phyloP scores from a whole-genome alignment of 2,888 invertebrate species.

The Synanthedon myopaeformis region DNA sequence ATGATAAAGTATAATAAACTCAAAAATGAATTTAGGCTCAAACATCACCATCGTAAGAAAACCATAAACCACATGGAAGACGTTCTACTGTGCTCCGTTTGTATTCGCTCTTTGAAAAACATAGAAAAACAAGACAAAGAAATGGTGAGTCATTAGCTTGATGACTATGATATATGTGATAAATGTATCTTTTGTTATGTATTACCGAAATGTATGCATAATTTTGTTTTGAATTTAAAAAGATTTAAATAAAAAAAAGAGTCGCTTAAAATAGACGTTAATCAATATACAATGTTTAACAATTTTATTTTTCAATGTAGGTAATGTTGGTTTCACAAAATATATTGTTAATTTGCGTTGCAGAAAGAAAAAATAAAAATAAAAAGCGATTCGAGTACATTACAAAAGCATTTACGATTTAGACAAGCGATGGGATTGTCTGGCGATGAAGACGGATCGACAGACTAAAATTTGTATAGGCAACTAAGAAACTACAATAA shows the following conservation, averaged over 20 bases:
- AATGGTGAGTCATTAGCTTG: slow-evolving; percentile 28
- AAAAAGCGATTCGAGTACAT: slow-evolving; percentile 30
- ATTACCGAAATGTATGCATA: too few species aligned
- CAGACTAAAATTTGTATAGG: slow-evolving; percentile 28
- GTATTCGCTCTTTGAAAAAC: slow-evolving; percentile 42
- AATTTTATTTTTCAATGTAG: neutral
- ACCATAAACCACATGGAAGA: slow-evolving; percentile 61
- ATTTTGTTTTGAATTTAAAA: too few species aligned
- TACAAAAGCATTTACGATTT: slow-evolving; percentile 51
- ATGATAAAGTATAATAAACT: too few species aligned
- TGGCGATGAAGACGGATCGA: slow-evolving; percentile 52
- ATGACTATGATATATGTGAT: neutral
- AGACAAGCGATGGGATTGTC: slow-evolving; percentile 57
- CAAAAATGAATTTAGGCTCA: slow-evolving; percentile 29
- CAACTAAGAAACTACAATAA: slow-evolving; percentile 1
- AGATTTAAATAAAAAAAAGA: too few species aligned
- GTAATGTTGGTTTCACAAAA: too few species aligned
- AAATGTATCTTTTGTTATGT: too few species aligned
- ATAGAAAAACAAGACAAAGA: slow-evolving; percentile 62
- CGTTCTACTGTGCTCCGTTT: slow-evolving; percentile 51
- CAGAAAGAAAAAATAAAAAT: slow-evolving; percentile 56
- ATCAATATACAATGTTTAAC: too few species aligned
- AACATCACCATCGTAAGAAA: slow-evolving; percentile 59
- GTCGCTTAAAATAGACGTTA: too few species aligned
- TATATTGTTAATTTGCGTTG: slow-evolving; percentile 7